phyloP scores from a whole-genome alignment of 2,113 vertebrate genomes.

The Arenaria interpres region DNA sequence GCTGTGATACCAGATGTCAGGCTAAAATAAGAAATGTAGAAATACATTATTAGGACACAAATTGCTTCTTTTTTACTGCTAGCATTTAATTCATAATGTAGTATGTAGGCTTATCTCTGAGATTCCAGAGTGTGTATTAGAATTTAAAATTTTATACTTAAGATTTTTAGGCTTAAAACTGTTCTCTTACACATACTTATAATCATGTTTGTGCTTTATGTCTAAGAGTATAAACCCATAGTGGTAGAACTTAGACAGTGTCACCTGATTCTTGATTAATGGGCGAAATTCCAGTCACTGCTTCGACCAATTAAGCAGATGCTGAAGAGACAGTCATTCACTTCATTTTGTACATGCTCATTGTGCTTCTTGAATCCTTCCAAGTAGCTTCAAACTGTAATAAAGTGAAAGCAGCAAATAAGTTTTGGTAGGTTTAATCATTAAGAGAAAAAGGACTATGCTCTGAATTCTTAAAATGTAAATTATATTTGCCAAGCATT shows the following conservation, averaged over 20 bases:
- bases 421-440: background rate
- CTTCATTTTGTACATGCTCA: fast-evolving
- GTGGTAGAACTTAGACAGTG: background rate
- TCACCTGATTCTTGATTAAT: background rate
- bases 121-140: background rate
- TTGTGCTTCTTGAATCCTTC: background rate
- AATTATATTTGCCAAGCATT: background rate
- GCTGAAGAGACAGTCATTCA: background rate
- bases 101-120: background rate
- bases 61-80: background rate
- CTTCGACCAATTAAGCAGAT: background rate
- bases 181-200: fast-evolving
- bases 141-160: background rate
- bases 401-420: background rate
- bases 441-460: background rate
- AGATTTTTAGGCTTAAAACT: background rate
- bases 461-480: background rate
- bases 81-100: background rate
- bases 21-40: slow-evolving; percentile 5
- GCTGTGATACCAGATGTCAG: slow-evolving; percentile 57
- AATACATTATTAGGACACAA: background rate
- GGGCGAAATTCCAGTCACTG: background rate
- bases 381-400: background rate
- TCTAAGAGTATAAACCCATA: background rate
- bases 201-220: background rate